These are phyloP conservation scores for Horisme vitalbata DNA, from an alignment of 2,888 invertebrate genomes.

Conservation along the genomic window DNA sequence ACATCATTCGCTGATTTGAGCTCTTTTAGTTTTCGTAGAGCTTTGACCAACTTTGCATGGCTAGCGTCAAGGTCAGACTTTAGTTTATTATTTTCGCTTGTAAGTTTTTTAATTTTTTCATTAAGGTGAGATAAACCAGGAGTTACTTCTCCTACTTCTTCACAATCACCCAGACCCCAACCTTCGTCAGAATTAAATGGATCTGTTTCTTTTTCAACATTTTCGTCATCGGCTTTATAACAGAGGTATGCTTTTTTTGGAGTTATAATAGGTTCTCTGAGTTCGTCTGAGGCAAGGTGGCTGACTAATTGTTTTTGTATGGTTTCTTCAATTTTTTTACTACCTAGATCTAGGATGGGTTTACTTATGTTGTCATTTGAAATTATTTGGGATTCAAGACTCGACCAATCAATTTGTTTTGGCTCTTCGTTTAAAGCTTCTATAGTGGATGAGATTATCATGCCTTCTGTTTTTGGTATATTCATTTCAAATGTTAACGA, in stretches of 20 bases:
- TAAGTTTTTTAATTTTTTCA: constrained; percentile 82
- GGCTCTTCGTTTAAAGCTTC: constrained; percentile 58
- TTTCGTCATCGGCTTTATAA: constrained; percentile 56
- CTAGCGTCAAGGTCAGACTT: constrained; percentile 84
- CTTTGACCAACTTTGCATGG: constrained; percentile 89
- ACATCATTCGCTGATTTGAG: constrained; percentile 87
- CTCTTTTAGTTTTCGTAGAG: constrained; percentile 92
- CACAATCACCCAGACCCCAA: constrained; percentile 66
- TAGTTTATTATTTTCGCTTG: constrained; percentile 81
- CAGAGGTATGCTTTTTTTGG: constrained; percentile 82
- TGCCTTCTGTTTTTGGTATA: constrained; percentile 78
- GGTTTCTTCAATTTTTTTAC: constrained; percentile 43
- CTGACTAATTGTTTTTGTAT: constrained; percentile 40
- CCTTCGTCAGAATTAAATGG: constrained; percentile 75
- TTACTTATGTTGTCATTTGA: constrained; percentile 43
- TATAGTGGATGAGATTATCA: constrained; percentile 75
- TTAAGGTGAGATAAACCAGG: constrained; percentile 81
- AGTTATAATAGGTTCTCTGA: constrained; percentile 66
- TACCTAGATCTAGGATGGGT: background rate
- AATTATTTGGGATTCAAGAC: constrained; percentile 72
- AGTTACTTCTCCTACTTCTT: constrained; percentile 55
- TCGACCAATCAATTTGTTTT: constrained; percentile 50
- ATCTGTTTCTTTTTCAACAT: constrained; percentile 45
- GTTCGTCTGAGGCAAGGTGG: constrained; percentile 31
- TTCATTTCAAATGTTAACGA: constrained; percentile 73